Percentiles rank a stretch among this genome's conserved stretches.
These are phyloP conservation scores for Camelus bactrianus DNA, from an alignment of 2,113 vertebrate species.

Conservation along the genomic window DNA sequence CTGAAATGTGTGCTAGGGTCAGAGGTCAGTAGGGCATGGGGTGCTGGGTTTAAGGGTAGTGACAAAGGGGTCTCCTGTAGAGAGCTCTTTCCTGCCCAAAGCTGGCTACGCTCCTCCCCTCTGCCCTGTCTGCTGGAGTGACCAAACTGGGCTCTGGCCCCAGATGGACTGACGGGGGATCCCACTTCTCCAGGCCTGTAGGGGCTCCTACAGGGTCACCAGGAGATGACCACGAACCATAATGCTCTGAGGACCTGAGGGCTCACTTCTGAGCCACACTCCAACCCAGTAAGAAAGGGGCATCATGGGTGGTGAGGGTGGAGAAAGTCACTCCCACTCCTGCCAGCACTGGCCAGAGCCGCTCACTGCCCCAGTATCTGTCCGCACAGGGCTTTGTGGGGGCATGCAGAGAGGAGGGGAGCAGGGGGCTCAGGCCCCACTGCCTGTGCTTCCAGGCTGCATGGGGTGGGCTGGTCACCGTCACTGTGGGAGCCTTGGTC, in stretches of 20 bases:
- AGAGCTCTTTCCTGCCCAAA: too few relatives aligned
- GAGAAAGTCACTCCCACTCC: neutral
- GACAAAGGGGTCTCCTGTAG: too few relatives aligned
- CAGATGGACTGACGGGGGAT: neutral
- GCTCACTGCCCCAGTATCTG: neutral
- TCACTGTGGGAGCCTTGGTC: fast-evolving
- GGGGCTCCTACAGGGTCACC: too few relatives aligned
- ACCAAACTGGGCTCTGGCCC: neutral
- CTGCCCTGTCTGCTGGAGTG: neutral
- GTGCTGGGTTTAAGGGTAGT: too few relatives aligned
- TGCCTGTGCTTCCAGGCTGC: too few relatives aligned
- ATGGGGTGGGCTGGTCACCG: fast-evolving
- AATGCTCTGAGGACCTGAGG: neutral
- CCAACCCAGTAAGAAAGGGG: neutral
- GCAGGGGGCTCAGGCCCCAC: too few relatives aligned
- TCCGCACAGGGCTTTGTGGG: fast-evolving
- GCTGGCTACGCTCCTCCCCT: neutral
- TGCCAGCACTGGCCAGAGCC: neutral
- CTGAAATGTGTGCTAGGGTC: too few relatives aligned
- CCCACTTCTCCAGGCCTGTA: fast-evolving
- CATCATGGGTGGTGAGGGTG: neutral
- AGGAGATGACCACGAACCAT: fast-evolving
- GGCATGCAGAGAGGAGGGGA: neutral
- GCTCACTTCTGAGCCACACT: neutral
- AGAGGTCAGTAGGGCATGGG: too few relatives aligned